A percentile compares a stretch with the other conserved stretches of the same genome.
Conservation (phyloP, 2,113 vertebrate species). For the Halcyon malimbica region DNA sequence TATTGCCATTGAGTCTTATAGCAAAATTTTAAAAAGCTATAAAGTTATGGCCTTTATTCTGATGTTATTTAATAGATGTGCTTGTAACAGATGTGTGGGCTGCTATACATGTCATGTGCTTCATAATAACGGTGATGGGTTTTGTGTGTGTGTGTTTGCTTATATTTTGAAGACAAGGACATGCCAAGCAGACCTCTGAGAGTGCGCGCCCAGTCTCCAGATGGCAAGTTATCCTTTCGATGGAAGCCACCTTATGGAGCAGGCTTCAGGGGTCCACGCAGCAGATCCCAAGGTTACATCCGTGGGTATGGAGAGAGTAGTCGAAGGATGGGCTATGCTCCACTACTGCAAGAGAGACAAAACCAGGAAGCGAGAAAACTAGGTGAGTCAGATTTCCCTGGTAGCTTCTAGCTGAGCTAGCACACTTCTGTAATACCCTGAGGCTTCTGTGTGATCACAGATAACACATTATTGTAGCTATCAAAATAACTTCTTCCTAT, state of each 20-base stretch:
- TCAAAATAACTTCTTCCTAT: not conserved
- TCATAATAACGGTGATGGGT: not conserved
- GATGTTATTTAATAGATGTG: not conserved
- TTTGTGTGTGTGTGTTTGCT: conserved; percentile 44
- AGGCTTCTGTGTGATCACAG: not conserved
- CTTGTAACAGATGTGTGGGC: not conserved
- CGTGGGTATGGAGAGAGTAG: conserved; percentile 78
- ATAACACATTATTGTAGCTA: not conserved
- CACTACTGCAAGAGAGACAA: conserved; percentile 83
- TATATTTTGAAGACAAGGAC: conserved; percentile 81
- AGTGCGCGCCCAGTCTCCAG: conserved; percentile 68
- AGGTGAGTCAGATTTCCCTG: conserved; percentile 73
- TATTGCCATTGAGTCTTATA: not conserved
- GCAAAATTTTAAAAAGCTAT: not conserved
- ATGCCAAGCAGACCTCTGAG: conserved; percentile 75
- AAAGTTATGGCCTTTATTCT: not conserved
- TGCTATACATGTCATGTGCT: fast-evolving
- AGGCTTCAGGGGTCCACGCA: conserved; percentile 80
- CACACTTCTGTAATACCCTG: not conserved
- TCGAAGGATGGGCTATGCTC: conserved; percentile 80
- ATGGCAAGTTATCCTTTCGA: conserved; percentile 66
- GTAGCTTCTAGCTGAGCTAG: not conserved
- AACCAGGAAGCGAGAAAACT: conserved; percentile 83
- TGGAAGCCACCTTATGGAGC: conserved; percentile 84
- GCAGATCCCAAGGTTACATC: conserved; percentile 73